phyloP scores from a whole-genome alignment of 1,140 invertebrate genomes.

The Drosophila repletoides region DNA sequence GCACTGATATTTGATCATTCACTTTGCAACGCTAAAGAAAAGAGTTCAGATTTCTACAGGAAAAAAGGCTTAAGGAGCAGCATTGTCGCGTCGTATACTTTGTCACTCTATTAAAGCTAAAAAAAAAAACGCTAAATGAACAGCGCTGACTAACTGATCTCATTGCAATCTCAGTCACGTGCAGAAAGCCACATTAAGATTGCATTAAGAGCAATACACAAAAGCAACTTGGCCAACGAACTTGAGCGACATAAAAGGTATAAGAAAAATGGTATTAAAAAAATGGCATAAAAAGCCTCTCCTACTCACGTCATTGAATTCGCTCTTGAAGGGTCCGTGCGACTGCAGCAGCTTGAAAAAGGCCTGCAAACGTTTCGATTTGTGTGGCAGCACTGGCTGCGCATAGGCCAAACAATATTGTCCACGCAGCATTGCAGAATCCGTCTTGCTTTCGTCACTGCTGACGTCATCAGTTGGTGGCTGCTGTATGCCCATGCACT shows the following conservation, averaged over 20 bases:
- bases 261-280: neutral
- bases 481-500: conserved; percentile 83
- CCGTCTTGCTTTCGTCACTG: neutral
- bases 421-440: conserved; percentile 78
- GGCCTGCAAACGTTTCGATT: conserved; percentile 82
- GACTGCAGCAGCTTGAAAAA: conserved; percentile 85
- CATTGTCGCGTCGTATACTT: no score
- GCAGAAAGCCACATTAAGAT: conserved; percentile 16
- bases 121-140: no score
- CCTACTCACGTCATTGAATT: conserved; percentile 85
- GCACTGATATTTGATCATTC: no score
- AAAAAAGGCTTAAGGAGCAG: no score
- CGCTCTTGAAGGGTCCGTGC: conserved; percentile 86
- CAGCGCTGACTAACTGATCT: conserved; percentile 2
- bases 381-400: conserved; percentile 83
- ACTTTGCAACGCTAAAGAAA: no score
- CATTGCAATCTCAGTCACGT: conserved; percentile 36
- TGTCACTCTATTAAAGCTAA: no score
- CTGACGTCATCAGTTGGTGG: conserved; percentile 24
- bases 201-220: conserved; percentile 37
- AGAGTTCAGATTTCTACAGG: no score
- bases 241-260: conserved; percentile 6
- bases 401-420: conserved; percentile 86
- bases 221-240: conserved; percentile 29
- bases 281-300: neutral